phyloP scores from a whole-genome alignment of 1,140 invertebrate species.

The Dryas iulia region DNA sequence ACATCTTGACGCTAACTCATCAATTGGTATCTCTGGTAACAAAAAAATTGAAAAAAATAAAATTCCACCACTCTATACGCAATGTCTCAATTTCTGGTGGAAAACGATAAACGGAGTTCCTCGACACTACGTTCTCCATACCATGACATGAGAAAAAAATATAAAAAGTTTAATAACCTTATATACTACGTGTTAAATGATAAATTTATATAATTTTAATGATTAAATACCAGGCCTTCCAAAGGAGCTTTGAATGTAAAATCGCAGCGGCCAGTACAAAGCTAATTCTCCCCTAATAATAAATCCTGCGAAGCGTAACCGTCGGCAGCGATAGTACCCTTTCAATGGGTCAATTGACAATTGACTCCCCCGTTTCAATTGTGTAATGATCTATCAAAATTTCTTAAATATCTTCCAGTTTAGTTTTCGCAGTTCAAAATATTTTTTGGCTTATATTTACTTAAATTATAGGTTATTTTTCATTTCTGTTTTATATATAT shows the following conservation, averaged over 20 bases:
- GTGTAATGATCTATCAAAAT: constrained; percentile 21
- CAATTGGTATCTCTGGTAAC: too few relatives aligned
- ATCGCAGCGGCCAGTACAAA: constrained; percentile 16
- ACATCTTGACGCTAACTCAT: too few relatives aligned
- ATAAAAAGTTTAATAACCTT: too few relatives aligned
- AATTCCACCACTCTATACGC: too few relatives aligned
- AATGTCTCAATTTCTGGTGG: too few relatives aligned
- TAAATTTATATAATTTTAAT: neutral
- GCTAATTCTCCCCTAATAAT: constrained; percentile 37
- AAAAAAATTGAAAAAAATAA: too few relatives aligned
- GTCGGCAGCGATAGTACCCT: constrained; percentile 23
- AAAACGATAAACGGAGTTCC: too few relatives aligned
- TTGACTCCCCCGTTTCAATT: constrained; percentile 27
- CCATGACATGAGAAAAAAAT: too few relatives aligned
- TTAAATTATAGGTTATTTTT: too few relatives aligned
- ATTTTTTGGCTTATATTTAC: neutral
- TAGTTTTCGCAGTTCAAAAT: neutral
- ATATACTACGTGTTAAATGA: too few relatives aligned
- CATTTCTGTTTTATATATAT: too few relatives aligned
- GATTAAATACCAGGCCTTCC: neutral
- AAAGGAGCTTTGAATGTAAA: neutral
- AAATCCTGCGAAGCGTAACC: constrained; percentile 37
- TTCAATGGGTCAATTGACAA: constrained; percentile 37
- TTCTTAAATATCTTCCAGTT: neutral
- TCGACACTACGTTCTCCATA: too few relatives aligned